Base-by-base conservation (phyloP, 2,888 invertebrate species). In the Brachylomia viminalis region DNA sequence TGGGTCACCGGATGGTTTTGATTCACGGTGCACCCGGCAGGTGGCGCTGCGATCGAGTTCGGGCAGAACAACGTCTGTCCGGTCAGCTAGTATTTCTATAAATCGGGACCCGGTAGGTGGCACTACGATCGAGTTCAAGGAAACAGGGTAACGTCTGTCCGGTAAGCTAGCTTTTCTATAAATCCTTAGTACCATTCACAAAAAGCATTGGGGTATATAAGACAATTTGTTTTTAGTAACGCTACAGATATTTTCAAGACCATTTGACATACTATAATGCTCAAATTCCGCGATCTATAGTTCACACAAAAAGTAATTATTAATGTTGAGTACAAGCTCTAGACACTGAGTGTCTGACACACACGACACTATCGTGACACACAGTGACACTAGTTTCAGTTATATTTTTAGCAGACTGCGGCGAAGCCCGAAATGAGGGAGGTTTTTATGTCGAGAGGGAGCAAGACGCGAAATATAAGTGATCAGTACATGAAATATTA, bases 341-440 rank as follows among this genome's bases (percentile, higher is more conserved):
- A 38, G 69, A 82, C 70, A 70, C 58, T 2, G 5, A 76, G 59
- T 77, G 82, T 72, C 82, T 61, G 59, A 70, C 82, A 82, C 82
- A 82, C 83, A 74, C 61, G 5, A 82, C 82, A 82, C 52, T 58
- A 64, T n/a, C 27, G 15, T 17, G 23, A 82, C 66, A 81, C 82
- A 64, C 74, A 5, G 7, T 23, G 65, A 80, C 64, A 75, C n/a
- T 54, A 49, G 0, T 38, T 23, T 23, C 13, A 47, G 4, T 49
- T 74, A 52, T 5, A 45, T 17, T 42, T 38, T 30, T 47, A 49
- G 13, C 27, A 10, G 49, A 71, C 30, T 72, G 6, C 15, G 30
- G 1, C 17, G 10, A 30, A 74, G 17, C 0, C 15, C 2, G 15
- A 45, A 72, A 33, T 0, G 7, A 1, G 17, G 15, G 38, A 27